Evolutionary conservation across 2,888 invertebrate species (phyloP), one percentile per base, ranked within the genome.

Genomic region (Metallyticus violacea): DNA sequence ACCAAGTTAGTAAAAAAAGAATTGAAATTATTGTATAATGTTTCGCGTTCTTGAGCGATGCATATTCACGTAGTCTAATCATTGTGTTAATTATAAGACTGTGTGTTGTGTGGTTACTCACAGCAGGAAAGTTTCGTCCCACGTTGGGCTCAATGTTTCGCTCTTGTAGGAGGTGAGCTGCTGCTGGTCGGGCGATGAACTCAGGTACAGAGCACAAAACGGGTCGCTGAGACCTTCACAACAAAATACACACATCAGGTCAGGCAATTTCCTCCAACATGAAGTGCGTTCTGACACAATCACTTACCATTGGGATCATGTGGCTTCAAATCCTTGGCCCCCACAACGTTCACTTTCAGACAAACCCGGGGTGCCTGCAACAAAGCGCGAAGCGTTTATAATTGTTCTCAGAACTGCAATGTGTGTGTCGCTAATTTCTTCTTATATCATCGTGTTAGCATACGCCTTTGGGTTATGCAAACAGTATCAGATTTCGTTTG

Each of bases 61-160:
- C n/a, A n/a, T n/a, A n/a, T n/a, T n/a, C n/a, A n/a, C n/a, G n/a
- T n/a, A n/a, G n/a, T n/a, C n/a, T n/a, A n/a, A n/a, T n/a, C n/a
- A n/a, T n/a, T n/a, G n/a, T n/a, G n/a, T n/a, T n/a, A n/a, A n/a
- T n/a, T n/a, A n/a, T n/a, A n/a, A n/a, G n/a, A n/a, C n/a, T n/a
- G n/a, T n/a, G n/a, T n/a, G n/a, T n/a, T n/a, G n/a, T n/a, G n/a
- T 62, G 15, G 6, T 0, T 27, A 94, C 97, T 95, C 93, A 98
- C 98, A 99, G 94, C 90, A 98, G 97, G 92, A 99, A 99, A 92
- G 97, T 97, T 92, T 99, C 99, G 91, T 99, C 98, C 99, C 99
- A 99, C 25, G 95, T 92, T 0, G 99, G 99, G 92, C 96, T 96
- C 62, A 99, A 93, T 0, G 99, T 99, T 89, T 94, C 95, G 15